phyloP scores from a whole-genome alignment of 2,113 vertebrate genomes.

The Ciconia boyciana region DNA sequence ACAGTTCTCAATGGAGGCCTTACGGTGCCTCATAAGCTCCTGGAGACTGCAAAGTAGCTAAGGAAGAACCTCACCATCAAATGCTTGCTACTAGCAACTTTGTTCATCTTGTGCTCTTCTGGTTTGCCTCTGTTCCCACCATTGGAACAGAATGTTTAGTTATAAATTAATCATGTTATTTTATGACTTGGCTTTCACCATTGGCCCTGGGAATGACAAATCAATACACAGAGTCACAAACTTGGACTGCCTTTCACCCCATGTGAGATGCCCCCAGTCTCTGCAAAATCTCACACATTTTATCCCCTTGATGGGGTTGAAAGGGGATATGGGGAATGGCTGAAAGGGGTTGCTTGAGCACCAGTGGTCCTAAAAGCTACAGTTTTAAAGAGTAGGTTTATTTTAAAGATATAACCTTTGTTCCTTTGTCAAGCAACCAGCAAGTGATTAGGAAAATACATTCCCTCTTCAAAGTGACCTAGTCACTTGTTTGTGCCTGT shows the following conservation, averaged over 20 bases:
- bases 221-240: not conserved
- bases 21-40: not conserved
- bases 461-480: not conserved
- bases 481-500: not conserved
- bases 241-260: not conserved
- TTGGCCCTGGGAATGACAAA: not conserved
- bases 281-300: not conserved
- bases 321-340: too few relatives aligned
- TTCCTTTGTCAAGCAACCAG: not conserved
- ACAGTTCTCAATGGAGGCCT: not conserved
- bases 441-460: not conserved
- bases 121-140: not conserved
- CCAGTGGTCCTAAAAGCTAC: not conserved
- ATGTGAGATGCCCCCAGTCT: not conserved
- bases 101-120: rapidly evolving
- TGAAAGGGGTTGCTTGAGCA: not conserved
- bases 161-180: not conserved
- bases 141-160: not conserved
- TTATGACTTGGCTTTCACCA: not conserved
- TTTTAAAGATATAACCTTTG: not conserved
- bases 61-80: not conserved
- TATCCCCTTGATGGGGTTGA: not conserved
- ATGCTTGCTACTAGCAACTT: not conserved
- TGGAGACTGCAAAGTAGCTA: not conserved
- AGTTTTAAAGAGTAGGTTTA: not conserved